phyloP scores from a whole-genome alignment of 2,113 vertebrate genomes.

The Thunnus maccoyii region DNA sequence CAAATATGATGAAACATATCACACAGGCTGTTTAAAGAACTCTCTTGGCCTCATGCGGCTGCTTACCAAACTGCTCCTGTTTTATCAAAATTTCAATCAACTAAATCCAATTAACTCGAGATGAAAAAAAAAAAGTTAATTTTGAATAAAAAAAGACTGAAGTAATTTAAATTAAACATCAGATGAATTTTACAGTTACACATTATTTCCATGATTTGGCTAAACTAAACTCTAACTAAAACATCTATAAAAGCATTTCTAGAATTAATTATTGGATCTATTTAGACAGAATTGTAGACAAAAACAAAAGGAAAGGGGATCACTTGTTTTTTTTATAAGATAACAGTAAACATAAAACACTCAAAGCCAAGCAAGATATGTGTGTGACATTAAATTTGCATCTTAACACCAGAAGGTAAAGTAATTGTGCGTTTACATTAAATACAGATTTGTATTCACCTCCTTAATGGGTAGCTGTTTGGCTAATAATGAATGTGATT shows the following conservation, averaged over 20 bases:
- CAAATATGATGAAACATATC: constrained; percentile 40
- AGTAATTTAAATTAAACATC: constrained; percentile 34
- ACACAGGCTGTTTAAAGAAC: constrained; percentile 31
- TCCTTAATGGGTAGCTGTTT: constrained; percentile 13
- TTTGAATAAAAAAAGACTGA: neutral
- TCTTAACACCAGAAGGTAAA: neutral
- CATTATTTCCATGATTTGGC: constrained; percentile 7
- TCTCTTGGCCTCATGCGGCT: constrained; percentile 47
- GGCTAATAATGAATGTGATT: constrained; percentile 23
- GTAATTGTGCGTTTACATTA: constrained; percentile 2
- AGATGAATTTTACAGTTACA: neutral
- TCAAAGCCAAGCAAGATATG: constrained; percentile 13
- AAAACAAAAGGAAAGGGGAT: constrained; percentile 5
- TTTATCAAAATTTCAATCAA: constrained; percentile 44
- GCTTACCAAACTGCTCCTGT: constrained; percentile 17
- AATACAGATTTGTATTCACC: constrained; percentile 1
- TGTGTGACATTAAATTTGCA: neutral
- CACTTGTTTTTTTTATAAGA: neutral
- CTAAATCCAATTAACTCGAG: constrained; percentile 24
- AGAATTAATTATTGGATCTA: neutral
- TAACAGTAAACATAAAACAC: constrained; percentile 36
- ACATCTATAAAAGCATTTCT: constrained; percentile 9
- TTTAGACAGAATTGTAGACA: neutral
- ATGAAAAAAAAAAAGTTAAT: neutral
- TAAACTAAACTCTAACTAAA: neutral